A percentile compares a stretch with the other conserved stretches of the same genome.
These are phyloP conservation scores for Hozukius guyotensis DNA, from an alignment of 2,797 vertebrate species.

Conservation along the genomic window DNA sequence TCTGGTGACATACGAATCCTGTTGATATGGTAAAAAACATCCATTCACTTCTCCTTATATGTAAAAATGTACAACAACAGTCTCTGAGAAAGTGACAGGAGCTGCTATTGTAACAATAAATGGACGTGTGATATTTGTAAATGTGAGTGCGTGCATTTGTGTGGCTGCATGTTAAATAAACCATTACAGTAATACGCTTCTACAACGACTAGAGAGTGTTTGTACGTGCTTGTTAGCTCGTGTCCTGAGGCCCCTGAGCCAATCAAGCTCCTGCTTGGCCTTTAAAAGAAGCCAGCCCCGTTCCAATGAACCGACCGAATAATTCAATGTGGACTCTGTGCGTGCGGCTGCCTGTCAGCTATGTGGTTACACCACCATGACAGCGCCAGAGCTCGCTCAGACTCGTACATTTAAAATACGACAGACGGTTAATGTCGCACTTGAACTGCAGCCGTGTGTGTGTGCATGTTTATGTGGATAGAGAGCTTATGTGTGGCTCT, in stretches of 20 bases:
- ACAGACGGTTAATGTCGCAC: not conserved
- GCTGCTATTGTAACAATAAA: slow-evolving; percentile 11
- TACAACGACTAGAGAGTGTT: not conserved
- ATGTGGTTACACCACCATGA: not conserved
- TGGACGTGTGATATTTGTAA: slow-evolving; percentile 10
- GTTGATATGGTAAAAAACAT: not conserved
- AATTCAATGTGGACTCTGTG: slow-evolving; percentile 31
- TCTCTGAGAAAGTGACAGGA: not conserved
- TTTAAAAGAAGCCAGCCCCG: slow-evolving; percentile 22
- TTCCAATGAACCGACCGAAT: slow-evolving; percentile 11
- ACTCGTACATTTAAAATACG: slow-evolving; percentile 13
- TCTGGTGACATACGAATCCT: not conserved
- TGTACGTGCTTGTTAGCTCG: slow-evolving; percentile 9
- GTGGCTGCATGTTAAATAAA: slow-evolving; percentile 7
- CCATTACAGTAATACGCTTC: not conserved
- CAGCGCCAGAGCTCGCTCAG: not conserved
- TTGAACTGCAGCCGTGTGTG: not conserved
- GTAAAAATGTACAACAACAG: not conserved
- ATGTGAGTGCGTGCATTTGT: not conserved
- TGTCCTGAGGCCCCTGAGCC: slow-evolving; percentile 19
- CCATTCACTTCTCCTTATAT: not conserved
- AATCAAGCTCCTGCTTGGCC: slow-evolving; percentile 43
- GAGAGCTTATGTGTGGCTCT: not conserved
- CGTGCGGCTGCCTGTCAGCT: slow-evolving; percentile 15
- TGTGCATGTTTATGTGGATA: not conserved